phyloP scores from a whole-genome alignment of 2,888 invertebrate genomes.

The Bibio marci region DNA sequence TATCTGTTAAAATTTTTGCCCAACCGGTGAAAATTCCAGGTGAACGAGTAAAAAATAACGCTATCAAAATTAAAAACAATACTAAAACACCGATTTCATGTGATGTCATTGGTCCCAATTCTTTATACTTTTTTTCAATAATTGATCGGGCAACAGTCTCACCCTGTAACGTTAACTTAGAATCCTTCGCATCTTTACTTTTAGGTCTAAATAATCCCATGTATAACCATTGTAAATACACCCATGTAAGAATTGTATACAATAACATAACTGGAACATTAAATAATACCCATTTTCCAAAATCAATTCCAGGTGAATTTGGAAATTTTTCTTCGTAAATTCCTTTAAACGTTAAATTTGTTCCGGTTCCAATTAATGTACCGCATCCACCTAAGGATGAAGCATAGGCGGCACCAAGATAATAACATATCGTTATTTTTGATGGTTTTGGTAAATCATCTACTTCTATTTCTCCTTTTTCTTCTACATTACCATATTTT shows the following conservation, averaged over 20 bases:
- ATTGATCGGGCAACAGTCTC: slow-evolving; percentile 44
- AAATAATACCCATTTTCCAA: slow-evolving; percentile 64
- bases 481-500: slow-evolving; percentile 16
- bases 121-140: slow-evolving; percentile 47
- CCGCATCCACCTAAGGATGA: slow-evolving; percentile 59
- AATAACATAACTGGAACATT: slow-evolving; percentile 58
- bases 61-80: slow-evolving; percentile 45
- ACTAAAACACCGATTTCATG: slow-evolving; percentile 51
- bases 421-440: slow-evolving; percentile 52
- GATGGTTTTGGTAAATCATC: slow-evolving; percentile 37
- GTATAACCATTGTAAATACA: slow-evolving; percentile 53
- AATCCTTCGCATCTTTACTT: slow-evolving; percentile 36
- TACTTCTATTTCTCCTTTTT: slow-evolving; percentile 21
- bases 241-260: slow-evolving; percentile 50
- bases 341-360: slow-evolving; percentile 65
- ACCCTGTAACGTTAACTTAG: slow-evolving; percentile 35
- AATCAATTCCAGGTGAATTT: slow-evolving; percentile 39
- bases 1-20: slow-evolving; percentile 50
- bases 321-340: slow-evolving; percentile 48
- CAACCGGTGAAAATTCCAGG: slow-evolving; percentile 71
- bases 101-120: slow-evolving; percentile 58
- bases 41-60: slow-evolving; percentile 67
- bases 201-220: slow-evolving; percentile 46
- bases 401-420: slow-evolving; percentile 56
- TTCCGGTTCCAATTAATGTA: slow-evolving; percentile 58